Base-by-base conservation (phyloP, 2,797 vertebrate species). In the Astyanax mexicanus region DNA sequence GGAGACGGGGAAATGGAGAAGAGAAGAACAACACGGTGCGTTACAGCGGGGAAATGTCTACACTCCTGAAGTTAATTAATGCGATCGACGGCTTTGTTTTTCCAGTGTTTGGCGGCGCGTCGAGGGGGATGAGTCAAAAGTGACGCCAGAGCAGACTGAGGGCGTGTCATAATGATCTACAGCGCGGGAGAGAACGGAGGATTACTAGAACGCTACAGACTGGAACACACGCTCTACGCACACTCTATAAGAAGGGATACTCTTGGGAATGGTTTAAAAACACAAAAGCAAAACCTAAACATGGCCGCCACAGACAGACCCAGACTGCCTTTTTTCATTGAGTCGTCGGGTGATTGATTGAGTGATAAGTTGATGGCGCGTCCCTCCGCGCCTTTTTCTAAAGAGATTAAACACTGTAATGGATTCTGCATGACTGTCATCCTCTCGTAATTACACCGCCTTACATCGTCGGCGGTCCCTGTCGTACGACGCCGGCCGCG, bases 31-130 rank as follows among this genome's bases (percentile, higher is more conserved):
- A 82, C 87, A 87, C 83, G 85, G 70, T 44, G 67, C 60, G 85
- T 84, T 85, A 83, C 86, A 84, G 84, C 79, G 23, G 88, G 85
- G 86, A 89, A 75, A 88, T 75, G 83, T 82, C 83, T 81, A 84
- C 77, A 82, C 82, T 84, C 69, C 78, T 83, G 73, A 83, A 89
- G 83, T 88, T 91, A 88, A 92, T 92, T 90, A 92, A 90, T 69
- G 84, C 84, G 83, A 82, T 74, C 25, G 19, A 75, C 78, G 83
- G 73, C 85, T 86, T 82, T 68, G 74, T 84, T 87, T 86, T 82
- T 86, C 76, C 78, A 86, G 84, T 86, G 88, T 84, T 87, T 78
- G 85, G 84, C 81, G 87, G 87, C 76, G 81, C 84, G 81, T 69
- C 5, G 6, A 44, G 52, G 52, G 55, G 80, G 85, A 74, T 79